Evolutionary conservation across 2,888 invertebrate species (phyloP).

Genomic region (Anthrax anthrax): DNA sequence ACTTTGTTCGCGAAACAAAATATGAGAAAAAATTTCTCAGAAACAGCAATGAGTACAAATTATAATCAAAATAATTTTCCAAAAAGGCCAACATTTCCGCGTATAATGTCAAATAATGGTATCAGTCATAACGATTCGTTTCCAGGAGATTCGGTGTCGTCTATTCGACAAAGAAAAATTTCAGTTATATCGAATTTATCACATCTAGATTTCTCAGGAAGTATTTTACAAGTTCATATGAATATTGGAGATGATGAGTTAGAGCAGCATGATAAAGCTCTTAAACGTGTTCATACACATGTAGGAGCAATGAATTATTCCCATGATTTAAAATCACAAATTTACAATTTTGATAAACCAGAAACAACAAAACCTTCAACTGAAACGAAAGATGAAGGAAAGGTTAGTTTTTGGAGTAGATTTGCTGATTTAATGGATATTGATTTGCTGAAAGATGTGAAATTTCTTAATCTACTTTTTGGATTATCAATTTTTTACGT

Average conservation of each 20-base stretch:
- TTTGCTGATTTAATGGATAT: constrained; percentile 55
- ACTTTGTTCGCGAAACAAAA: constrained; percentile 27
- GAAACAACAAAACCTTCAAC: constrained; percentile 15
- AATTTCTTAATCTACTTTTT: constrained; percentile 56
- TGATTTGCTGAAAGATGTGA: constrained; percentile 54
- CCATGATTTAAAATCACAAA: constrained; percentile 31
- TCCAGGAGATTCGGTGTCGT: constrained; percentile 20
- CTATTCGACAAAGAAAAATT: constrained; percentile 42
- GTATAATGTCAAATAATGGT: constrained; percentile 32
- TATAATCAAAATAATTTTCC: constrained; percentile 22
- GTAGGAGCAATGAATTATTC: constrained; percentile 24
- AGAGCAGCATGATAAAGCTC: constrained; percentile 30
- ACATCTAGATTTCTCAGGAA: constrained; percentile 60
- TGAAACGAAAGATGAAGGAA: constrained; percentile 14
- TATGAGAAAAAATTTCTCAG: constrained; percentile 33
- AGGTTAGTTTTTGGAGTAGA: constrained; percentile 36
- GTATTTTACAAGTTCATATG: constrained; percentile 53
- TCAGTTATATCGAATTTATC: constrained; percentile 59
- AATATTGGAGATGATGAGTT: constrained; percentile 37
- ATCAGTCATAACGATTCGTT: constrained; percentile 37
- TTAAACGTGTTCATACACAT: constrained; percentile 29
- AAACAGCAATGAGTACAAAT: constrained; percentile 29
- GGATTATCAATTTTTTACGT: constrained; percentile 60
- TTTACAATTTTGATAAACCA: constrained; percentile 21
- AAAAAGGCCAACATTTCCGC: constrained; percentile 31